These are phyloP conservation scores for Mnemiopsis leidyi DNA, from an alignment of 37 sponge, comb jelly and placozoan species.

Conservation along the genomic window DNA sequence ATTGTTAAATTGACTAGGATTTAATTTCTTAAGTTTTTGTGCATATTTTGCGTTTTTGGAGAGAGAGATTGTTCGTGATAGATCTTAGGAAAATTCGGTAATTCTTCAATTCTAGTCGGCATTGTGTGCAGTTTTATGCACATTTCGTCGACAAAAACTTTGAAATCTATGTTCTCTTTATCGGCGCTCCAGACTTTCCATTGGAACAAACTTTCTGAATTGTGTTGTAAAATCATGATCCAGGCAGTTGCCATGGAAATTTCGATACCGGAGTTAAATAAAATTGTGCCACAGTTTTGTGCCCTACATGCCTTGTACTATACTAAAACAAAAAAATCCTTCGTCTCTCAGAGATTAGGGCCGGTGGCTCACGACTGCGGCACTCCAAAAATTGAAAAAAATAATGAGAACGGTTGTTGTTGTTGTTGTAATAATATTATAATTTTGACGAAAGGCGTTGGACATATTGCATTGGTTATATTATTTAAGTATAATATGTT, in stretches of 20 bases:
- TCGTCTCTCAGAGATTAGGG: not conserved
- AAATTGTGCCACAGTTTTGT: not conserved
- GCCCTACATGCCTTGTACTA: not conserved
- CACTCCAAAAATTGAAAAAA: not conserved
- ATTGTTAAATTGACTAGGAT: not conserved
- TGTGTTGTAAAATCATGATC: not conserved
- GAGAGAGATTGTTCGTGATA: not conserved
- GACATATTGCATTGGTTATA: not conserved
- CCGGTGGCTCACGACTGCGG: not conserved
- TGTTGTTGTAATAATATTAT: not conserved
- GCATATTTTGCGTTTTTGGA: not conserved
- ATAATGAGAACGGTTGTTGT: not conserved
- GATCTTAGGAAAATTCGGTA: not conserved
- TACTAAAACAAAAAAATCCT: not conserved
- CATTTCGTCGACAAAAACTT: not conserved
- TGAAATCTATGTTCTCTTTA: not conserved
- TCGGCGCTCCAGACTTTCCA: not conserved
- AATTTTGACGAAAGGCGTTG: not conserved
- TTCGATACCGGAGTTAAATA: not conserved
- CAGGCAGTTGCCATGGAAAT: not conserved
- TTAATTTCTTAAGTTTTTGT: not conserved
- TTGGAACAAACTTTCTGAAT: not conserved
- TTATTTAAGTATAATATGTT: not conserved
- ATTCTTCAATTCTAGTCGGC: not conserved
- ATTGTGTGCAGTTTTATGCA: constrained; percentile 56